phyloP scores from a whole-genome alignment of 1,140 invertebrate species.

The Drosophila azteca region DNA sequence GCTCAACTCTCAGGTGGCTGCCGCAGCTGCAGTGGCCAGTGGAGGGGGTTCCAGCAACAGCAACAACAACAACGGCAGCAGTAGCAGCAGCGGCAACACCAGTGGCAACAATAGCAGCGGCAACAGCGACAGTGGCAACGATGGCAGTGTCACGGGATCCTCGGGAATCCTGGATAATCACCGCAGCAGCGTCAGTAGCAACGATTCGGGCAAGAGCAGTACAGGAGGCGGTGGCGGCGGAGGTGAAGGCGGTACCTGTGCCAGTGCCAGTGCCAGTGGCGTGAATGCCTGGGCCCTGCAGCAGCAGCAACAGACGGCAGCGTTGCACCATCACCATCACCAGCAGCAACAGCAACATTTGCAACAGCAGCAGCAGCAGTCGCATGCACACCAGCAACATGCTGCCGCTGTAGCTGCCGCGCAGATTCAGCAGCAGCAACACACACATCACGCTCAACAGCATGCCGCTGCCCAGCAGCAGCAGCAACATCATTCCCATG shows the following conservation, averaged over 20 bases:
- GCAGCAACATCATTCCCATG: conserved; percentile 31
- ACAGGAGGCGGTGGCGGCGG: conserved; percentile 13
- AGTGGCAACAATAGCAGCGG: conserved; percentile 44
- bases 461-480: conserved; percentile 46
- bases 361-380: conserved; percentile 68
- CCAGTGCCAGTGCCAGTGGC: conserved; percentile 27
- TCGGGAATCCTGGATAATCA: conserved; percentile 66
- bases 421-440: conserved; percentile 56
- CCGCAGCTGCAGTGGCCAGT: conserved; percentile 48
- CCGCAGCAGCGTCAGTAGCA: conserved; percentile 77
- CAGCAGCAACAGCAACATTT: conserved; percentile 60
- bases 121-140: conserved; percentile 59
- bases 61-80: conserved; percentile 23
- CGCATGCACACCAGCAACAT: conserved; percentile 77
- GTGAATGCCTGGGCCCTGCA: conserved; percentile 63
- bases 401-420: conserved; percentile 47
- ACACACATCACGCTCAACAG: conserved; percentile 61
- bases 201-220: conserved; percentile 72
- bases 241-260: conserved; percentile 11
- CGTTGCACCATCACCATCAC: conserved; percentile 60
- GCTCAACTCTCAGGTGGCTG: conserved; percentile 68
- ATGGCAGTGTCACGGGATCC: conserved; percentile 64
- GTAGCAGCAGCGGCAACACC: conserved; percentile 42
- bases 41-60: conserved; percentile 24
- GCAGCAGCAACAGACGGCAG: conserved; percentile 57